Base-by-base conservation (phyloP, 2,797 vertebrate genomes). In the Yasuhikotakia modesta region DNA sequence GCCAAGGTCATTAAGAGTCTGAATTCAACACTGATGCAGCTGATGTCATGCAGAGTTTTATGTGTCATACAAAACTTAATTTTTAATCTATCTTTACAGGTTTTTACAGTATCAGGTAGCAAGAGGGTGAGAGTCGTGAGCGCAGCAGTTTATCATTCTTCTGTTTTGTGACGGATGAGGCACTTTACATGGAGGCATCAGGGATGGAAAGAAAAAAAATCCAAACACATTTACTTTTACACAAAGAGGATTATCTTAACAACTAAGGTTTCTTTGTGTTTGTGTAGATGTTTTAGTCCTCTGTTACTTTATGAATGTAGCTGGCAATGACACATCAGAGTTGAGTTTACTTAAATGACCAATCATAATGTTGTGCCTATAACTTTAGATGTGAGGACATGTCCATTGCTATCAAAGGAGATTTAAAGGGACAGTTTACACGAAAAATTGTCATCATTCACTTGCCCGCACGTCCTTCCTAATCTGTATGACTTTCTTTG, bases 101-200 rank as follows among this genome's bases (percentile, higher is more conserved):
- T 63, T 16, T 57, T 22, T 1, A 46, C 27, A 50, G 45, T 70
- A 60, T 61, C 48, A 57, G 52, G 57, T 27, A 24, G 14, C 1
- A 7, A 60, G 8, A 2, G 35, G 64, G 80, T 84, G 87, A 79
- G 86, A 17, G 55, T 50, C 27, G 89, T 86, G 86, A 90, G 86
- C 83, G 90, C 90, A 91, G 92, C 92, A 90, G 87, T 87, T 88
- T 86, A 86, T 92, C 13, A 58, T 22, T 35, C 35, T 6, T 35
- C 35, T 35, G 35, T 35, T 35, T n/a, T n/a, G n/a, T n/a, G n/a
- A n/a, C n/a, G 67, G 78, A 84, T 83, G 8, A 61, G 89, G 91
- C 90, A 93, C 92, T 92, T 92, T 89, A 91, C 83, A 66, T 78
- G 82, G 84, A 89, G 82, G 86, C 86, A 86, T 85, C 57, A 73